These are phyloP conservation scores for Augochlora pura DNA, from an alignment of 1,140 invertebrate genomes.

Conservation along the genomic window DNA sequence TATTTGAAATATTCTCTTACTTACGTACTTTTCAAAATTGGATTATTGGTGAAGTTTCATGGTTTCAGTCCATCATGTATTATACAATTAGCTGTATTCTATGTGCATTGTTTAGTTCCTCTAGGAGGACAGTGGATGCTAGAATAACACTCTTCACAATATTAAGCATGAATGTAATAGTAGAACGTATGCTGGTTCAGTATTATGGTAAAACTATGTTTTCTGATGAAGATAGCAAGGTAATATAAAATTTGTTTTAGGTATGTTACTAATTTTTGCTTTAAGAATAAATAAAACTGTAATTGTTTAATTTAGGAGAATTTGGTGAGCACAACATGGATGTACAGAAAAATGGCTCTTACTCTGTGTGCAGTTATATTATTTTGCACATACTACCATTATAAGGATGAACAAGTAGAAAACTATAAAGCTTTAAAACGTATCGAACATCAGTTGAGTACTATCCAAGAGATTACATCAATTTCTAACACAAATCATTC, in stretches of 20 bases:
- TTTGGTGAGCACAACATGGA: conserved; percentile 66
- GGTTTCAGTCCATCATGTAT: conserved; percentile 82
- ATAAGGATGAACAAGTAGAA: conserved; percentile 67
- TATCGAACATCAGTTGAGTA: conserved; percentile 68
- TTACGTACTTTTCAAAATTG: conserved; percentile 81
- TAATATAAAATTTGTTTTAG: conserved; percentile 32
- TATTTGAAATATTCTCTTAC: conserved; percentile 82
- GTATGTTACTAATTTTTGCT: background rate
- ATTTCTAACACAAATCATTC: conserved; percentile 41
- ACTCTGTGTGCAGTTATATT: conserved; percentile 63
- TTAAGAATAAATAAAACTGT: background rate
- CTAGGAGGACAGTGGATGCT: conserved; percentile 78
- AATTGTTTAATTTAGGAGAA: conserved; percentile 45
- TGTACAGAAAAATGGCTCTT: conserved; percentile 67
- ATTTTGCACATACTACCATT: conserved; percentile 67
- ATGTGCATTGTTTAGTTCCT: conserved; percentile 81
- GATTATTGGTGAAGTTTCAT: conserved; percentile 82
- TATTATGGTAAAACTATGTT: conserved; percentile 63
- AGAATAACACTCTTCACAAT: conserved; percentile 81
- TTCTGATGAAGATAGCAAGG: conserved; percentile 61
- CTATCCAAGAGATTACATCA: conserved; percentile 53
- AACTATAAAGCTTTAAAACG: conserved; percentile 67
- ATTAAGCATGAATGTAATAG: conserved; percentile 76
- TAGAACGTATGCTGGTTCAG: conserved; percentile 73
- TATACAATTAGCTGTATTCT: conserved; percentile 80